A percentile compares a stretch with the other conserved stretches of the same genome.
phyloP scores from a whole-genome alignment of 1,140 invertebrate genomes.

The Caenorhabditis remanei region DNA sequence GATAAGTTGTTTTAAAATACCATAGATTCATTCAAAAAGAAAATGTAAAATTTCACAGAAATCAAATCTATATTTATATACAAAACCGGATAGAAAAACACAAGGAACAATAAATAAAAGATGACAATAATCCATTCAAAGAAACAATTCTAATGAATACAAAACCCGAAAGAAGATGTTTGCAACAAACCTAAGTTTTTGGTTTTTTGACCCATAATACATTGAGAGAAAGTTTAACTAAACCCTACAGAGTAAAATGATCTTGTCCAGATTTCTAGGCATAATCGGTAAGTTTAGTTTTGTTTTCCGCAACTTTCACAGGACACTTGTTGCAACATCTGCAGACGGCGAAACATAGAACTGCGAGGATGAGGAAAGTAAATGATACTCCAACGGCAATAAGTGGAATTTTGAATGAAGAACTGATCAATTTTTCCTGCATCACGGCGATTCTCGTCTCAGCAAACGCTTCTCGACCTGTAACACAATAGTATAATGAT shows the following conservation, averaged over 20 bases:
- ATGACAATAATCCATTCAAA: background rate
- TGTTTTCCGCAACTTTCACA: slow-evolving; percentile 48
- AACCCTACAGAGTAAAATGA: background rate
- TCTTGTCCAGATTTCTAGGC: background rate
- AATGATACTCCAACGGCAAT: slow-evolving; percentile 27
- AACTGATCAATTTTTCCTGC: slow-evolving; percentile 9
- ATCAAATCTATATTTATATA: slow-evolving; percentile 24
- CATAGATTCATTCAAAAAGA: background rate
- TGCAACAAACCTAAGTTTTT: slow-evolving; percentile 35
- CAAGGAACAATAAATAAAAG: background rate
- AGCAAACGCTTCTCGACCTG: slow-evolving; percentile 58
- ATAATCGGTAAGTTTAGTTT: slow-evolving; percentile 58
- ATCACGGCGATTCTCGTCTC: slow-evolving; percentile 47
- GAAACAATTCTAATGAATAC: background rate
- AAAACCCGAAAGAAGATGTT: slow-evolving; percentile 5
- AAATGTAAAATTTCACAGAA: background rate
- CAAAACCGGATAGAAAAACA: slow-evolving; percentile 28
- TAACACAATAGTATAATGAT: slow-evolving; percentile 55
- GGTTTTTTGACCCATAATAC: slow-evolving; percentile 14
- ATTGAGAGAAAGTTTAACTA: background rate
- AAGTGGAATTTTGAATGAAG: slow-evolving; percentile 6
- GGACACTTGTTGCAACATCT: slow-evolving; percentile 32
- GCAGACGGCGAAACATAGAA: slow-evolving; percentile 12
- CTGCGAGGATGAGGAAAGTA: slow-evolving; percentile 31
- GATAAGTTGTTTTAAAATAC: too few species aligned